Evolutionary conservation across 2,888 invertebrate species (phyloP).

Genomic region (Frankliniella intonsa): DNA sequence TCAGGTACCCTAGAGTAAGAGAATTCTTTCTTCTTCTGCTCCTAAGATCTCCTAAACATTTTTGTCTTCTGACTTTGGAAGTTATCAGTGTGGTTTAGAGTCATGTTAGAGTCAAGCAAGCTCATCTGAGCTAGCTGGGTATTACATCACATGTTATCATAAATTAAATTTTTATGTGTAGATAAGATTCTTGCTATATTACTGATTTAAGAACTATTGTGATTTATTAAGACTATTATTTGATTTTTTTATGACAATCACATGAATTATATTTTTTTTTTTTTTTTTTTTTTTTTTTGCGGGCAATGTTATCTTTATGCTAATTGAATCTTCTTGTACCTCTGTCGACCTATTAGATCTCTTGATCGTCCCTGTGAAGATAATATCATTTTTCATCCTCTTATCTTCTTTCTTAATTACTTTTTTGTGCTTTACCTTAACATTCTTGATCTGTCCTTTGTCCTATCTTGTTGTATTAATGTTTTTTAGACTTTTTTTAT

Average conservation of each 20-base stretch:
- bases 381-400: background rate
- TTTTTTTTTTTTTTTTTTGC: background rate
- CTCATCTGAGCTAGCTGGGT: background rate
- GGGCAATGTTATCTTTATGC: conserved; percentile 13
- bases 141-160: conserved; percentile 8
- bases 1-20: background rate
- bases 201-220: conserved; percentile 12
- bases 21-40: background rate
- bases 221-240: conserved; percentile 23
- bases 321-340: conserved; percentile 18
- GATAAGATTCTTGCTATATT: background rate
- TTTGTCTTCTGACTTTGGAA: background rate
- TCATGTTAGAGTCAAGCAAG: background rate
- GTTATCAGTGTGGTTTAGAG: background rate
- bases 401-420: background rate
- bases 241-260: conserved; percentile 22
- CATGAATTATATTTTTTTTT: background rate
- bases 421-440: conserved; percentile 6
- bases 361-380: background rate
- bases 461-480: background rate
- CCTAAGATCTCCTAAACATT: conserved; percentile 15
- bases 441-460: conserved; percentile 13
- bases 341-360: conserved; percentile 11
- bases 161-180: background rate
- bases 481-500: conserved; percentile 9